Evolutionary conservation across 2,888 invertebrate species (phyloP).

Genomic region (Euphydryas editha): DNA sequence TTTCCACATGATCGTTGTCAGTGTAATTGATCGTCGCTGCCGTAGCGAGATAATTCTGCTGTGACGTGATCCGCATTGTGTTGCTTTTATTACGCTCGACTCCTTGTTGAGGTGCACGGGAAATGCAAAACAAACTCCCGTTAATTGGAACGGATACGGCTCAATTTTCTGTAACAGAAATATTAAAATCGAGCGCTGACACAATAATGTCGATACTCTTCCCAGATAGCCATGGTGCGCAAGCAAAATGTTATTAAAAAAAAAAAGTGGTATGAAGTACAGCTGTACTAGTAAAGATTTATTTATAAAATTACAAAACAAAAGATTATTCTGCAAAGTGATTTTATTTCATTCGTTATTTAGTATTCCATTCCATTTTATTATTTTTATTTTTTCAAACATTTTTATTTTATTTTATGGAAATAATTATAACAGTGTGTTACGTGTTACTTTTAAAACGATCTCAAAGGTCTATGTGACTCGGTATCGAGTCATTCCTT

Average conservation of each 20-base stretch:
- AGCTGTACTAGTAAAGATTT: not conserved
- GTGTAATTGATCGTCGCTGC: constrained; percentile 78
- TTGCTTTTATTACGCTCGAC: constrained; percentile 64
- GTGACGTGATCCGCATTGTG: constrained; percentile 80
- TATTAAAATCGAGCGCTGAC: constrained; percentile 37
- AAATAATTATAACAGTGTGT: not conserved
- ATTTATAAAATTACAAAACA: not conserved
- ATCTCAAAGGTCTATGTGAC: not conserved
- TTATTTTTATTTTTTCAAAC: too few relatives aligned
- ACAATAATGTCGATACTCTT: constrained; percentile 33
- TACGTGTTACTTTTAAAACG: not conserved
- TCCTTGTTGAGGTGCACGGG: constrained; percentile 57
- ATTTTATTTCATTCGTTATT: not conserved
- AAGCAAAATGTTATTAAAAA: constrained; percentile 14
- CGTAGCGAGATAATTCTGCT: constrained; percentile 75
- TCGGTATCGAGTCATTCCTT: not conserved
- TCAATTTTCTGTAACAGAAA: constrained; percentile 43
- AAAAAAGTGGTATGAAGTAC: not conserved
- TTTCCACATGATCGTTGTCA: constrained; percentile 73
- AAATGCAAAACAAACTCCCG: constrained; percentile 70
- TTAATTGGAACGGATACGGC: constrained; percentile 45
- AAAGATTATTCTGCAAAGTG: not conserved
- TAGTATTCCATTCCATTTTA: too few relatives aligned
- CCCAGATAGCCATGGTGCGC: constrained; percentile 12
- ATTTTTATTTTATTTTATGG: too few relatives aligned